Evolutionary conservation across 1,140 invertebrate genomes (phyloP).

Genomic region (Anoplolepis gracilipes): DNA sequence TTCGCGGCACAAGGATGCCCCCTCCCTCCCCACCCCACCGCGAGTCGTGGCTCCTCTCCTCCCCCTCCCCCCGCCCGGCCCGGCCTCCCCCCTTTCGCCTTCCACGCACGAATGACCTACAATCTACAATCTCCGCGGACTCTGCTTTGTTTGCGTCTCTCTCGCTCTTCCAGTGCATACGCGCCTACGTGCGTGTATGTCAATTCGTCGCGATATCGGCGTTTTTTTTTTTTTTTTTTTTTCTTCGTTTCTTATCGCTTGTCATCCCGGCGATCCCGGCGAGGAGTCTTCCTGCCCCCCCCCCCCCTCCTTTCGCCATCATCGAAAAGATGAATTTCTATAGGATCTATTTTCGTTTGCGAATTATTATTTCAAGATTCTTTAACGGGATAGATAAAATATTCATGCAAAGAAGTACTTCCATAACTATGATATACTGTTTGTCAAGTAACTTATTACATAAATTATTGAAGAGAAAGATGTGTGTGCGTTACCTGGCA

Average conservation of each 20-base stretch:
- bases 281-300: too few relatives aligned
- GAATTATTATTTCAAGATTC: slow-evolving; percentile 52
- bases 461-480: neutral
- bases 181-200: too few relatives aligned
- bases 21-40: slow-evolving; percentile 66
- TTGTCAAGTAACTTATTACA: neutral
- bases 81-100: slow-evolving; percentile 53
- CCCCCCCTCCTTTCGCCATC: too few relatives aligned
- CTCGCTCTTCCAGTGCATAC: neutral
- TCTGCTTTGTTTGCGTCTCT: slow-evolving; percentile 36
- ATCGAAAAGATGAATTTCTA: too few relatives aligned
- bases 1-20: slow-evolving; percentile 80
- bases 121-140: slow-evolving; percentile 32
- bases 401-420: neutral
- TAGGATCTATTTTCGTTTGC: too few relatives aligned
- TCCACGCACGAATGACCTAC: slow-evolving; percentile 45
- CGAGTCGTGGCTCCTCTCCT: slow-evolving; percentile 60
- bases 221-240: too few relatives aligned
- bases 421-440: neutral
- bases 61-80: slow-evolving; percentile 46
- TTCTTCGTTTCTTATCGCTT: too few relatives aligned
- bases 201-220: too few relatives aligned
- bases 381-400: neutral
- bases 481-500: too few relatives aligned
- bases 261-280: too few relatives aligned